A percentile compares a stretch with the other conserved stretches of the same genome.
phyloP scores from a whole-genome alignment of 2,797 vertebrate species.

The Notolabrus celidotus region DNA sequence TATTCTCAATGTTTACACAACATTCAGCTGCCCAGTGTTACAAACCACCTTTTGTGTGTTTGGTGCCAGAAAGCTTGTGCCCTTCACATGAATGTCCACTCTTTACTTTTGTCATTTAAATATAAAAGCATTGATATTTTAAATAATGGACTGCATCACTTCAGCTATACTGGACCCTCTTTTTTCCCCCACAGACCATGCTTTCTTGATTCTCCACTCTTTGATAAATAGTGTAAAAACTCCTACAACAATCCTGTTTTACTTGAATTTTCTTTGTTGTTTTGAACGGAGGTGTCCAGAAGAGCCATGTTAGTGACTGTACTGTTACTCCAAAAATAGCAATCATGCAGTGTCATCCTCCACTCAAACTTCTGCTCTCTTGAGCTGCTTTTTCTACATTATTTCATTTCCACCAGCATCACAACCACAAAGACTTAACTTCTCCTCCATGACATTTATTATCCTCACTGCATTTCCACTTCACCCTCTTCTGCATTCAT shows the following conservation, averaged over 20 bases:
- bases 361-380: slow-evolving; percentile 9
- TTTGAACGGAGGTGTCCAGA: slow-evolving; percentile 32
- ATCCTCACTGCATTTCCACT: not conserved
- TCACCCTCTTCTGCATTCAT: slow-evolving; percentile 32
- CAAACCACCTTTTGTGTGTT: slow-evolving; percentile 55
- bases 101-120: slow-evolving; percentile 21
- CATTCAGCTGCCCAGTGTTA: slow-evolving; percentile 72
- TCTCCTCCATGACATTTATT: slow-evolving; percentile 13
- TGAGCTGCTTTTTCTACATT: slow-evolving; percentile 3
- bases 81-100: slow-evolving; percentile 55
- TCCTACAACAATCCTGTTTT: slow-evolving; percentile 75
- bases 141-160: slow-evolving; percentile 26
- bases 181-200: not conserved
- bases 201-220: slow-evolving; percentile 9
- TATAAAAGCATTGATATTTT: slow-evolving; percentile 36
- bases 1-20: slow-evolving; percentile 74
- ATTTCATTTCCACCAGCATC: slow-evolving; percentile 5
- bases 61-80: slow-evolving; percentile 37
- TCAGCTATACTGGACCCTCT: slow-evolving; percentile 8
- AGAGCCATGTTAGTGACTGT: slow-evolving; percentile 45
- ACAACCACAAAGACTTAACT: slow-evolving; percentile 3
- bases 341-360: slow-evolving; percentile 16
- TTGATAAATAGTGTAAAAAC: slow-evolving; percentile 29
- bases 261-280: slow-evolving; percentile 79
- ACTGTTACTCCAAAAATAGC: slow-evolving; percentile 28